A percentile compares a stretch with the other conserved stretches of the same genome.
These are phyloP conservation scores for Crypturellus undulatus DNA, from an alignment of 2,113 vertebrate species.

Conservation along the genomic window DNA sequence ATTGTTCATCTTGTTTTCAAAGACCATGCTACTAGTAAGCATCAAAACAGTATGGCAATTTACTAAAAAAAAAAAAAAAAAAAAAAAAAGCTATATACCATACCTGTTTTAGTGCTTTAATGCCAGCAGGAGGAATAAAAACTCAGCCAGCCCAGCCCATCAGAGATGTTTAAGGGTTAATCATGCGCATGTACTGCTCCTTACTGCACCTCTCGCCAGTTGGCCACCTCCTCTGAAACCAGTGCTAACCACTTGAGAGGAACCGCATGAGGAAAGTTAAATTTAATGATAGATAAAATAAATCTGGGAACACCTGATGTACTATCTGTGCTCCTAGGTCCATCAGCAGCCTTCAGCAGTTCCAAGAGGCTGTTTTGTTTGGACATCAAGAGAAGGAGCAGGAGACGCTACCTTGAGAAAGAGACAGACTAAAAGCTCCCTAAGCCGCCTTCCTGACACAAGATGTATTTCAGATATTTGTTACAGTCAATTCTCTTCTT, in stretches of 20 bases:
- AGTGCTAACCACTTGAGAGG: neutral
- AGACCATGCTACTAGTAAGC: neutral
- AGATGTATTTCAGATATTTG: neutral
- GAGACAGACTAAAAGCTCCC: neutral
- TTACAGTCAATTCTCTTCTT: neutral
- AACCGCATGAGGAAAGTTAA: neutral
- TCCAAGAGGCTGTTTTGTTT: neutral
- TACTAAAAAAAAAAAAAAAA: neutral
- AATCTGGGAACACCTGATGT: neutral
- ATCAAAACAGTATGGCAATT: neutral
- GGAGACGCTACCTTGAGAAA: neutral
- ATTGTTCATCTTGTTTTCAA: neutral
- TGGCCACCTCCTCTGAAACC: neutral
- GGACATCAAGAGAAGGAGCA: neutral
- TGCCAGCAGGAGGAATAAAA: neutral
- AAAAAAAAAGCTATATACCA: neutral
- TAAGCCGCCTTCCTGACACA: neutral
- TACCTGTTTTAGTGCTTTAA: no score
- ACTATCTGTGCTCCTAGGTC: neutral
- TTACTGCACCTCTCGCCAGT: neutral
- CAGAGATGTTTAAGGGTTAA: neutral
- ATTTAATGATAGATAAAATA: neutral
- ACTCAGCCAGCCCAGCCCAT: neutral
- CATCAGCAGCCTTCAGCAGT: neutral
- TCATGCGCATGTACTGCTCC: neutral